Base-by-base conservation (phyloP, 2,113 vertebrate genomes). In the Poeciliopsis retropinna region DNA sequence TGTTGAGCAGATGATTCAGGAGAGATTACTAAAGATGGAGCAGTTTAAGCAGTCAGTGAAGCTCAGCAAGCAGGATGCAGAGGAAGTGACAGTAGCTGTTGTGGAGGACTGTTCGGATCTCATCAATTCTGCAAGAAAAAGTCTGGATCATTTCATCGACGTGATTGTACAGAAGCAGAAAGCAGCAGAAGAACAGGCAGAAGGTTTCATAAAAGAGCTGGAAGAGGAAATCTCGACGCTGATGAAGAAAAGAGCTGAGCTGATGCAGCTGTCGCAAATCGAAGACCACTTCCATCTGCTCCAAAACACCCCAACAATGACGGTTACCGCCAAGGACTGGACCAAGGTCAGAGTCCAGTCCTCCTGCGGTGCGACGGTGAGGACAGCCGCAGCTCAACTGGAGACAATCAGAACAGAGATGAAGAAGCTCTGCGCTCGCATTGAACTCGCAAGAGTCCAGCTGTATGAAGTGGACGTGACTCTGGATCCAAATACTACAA, bases 241-340 rank as follows among this genome's bases (percentile, higher is more conserved):
- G n/a, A 54, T 28, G 57, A 30, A 25, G 31, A 67, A 22, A 13
- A 41, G 34, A 25, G 7, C 11, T 11, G 22, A 39, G 25, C 25
- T 65, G 32, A 39, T 27, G 34, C 22, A 37, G 32, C 25, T 39
- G n/a, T 44, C 60, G 41, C 57, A 32, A 64, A 64, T 57, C 4
- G 44, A 67, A 32, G 63, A 81, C 63, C 31, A 76, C 41, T 34
- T 81, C 32, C n/a, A 72, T 28, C 19, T 81, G 4, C 22, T 72
- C 60, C 73, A 60, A 62, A 76, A 30, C 27, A 28, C 67, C 19
- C 39, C 28, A 19, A 31, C 44, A 2, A 4, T 68, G 12, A 72
- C 60, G 0, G 28, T 60, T 27, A 31, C 2, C 10, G 65, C 65
- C 47, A 60, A 47, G 19, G 75, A 78, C n/a, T 65, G 75, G 51